A percentile compares a stretch with the other conserved stretches of the same genome.
These are phyloP conservation scores for Autographa gamma DNA, from an alignment of 2,888 invertebrate genomes.

Conservation along the genomic window DNA sequence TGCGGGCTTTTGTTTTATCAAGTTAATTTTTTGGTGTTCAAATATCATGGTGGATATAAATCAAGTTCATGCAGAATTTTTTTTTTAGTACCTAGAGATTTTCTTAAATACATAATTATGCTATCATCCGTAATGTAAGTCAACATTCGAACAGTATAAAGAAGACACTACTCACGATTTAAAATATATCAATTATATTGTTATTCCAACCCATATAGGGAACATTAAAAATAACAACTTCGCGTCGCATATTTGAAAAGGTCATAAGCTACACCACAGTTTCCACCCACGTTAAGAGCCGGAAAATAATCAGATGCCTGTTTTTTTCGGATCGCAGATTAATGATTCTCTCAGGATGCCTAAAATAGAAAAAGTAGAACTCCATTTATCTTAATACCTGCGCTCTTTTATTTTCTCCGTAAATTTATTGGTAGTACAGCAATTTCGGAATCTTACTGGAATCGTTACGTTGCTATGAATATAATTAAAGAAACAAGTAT, in stretches of 20 bases:
- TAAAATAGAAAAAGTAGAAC: constrained; percentile 34
- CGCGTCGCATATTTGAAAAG: not conserved
- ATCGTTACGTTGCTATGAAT: not conserved
- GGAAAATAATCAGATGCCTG: constrained; percentile 25
- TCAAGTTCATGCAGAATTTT: not conserved
- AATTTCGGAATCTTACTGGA: not conserved
- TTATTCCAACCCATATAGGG: not conserved
- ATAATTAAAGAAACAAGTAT: not conserved
- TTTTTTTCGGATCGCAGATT: constrained; percentile 32
- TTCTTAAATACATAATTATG: too few species aligned
- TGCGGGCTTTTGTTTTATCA: not conserved
- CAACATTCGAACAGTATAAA: too few species aligned
- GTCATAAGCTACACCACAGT: constrained; percentile 16
- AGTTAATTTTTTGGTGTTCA: not conserved
- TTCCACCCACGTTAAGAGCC: constrained; percentile 7
- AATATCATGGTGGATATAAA: not conserved
- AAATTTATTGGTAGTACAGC: constrained; percentile 8
- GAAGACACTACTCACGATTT: not conserved
- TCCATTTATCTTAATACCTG: constrained; percentile 47
- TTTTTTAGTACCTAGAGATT: too few species aligned
- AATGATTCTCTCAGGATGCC: constrained; percentile 34
- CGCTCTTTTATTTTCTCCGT: constrained; percentile 10
- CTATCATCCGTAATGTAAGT: too few species aligned
- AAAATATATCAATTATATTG: not conserved
- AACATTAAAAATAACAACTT: not conserved